These are phyloP conservation scores for Spizaetus ornatus DNA, from an alignment of 2,113 vertebrate species.

Conservation along the genomic window DNA sequence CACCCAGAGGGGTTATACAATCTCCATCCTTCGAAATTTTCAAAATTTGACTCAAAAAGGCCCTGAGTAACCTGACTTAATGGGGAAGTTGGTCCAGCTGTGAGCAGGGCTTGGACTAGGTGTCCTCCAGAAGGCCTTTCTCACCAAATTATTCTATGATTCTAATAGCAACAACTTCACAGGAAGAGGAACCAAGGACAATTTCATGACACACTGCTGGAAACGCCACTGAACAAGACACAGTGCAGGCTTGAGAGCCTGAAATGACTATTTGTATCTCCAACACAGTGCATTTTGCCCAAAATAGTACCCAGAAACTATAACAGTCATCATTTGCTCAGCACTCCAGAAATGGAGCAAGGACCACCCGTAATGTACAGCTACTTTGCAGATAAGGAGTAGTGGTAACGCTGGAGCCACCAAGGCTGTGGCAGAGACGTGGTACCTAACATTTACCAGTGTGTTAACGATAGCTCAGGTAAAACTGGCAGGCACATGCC, in stretches of 20 bases:
- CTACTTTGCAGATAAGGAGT: not conserved
- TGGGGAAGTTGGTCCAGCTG: not conserved
- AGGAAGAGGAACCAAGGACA: not conserved
- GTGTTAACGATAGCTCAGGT: not conserved
- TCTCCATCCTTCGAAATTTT: not conserved
- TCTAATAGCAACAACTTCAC: not conserved
- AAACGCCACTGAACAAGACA: not conserved
- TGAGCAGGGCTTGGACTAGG: not conserved
- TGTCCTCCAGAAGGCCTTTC: not conserved
- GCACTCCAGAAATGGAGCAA: not conserved
- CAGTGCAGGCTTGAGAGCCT: not conserved
- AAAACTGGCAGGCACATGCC: not conserved
- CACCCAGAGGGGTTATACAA: not conserved
- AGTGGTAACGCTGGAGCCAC: not conserved
- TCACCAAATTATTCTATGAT: not conserved
- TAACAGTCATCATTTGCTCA: not conserved
- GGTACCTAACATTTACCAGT: not conserved
- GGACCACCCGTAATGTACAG: not conserved
- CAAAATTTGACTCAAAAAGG: not conserved
- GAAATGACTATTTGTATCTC: not conserved
- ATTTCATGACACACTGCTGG: not conserved
- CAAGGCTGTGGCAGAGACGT: not conserved
- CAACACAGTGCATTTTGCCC: not conserved
- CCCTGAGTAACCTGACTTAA: not conserved
- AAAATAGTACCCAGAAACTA: not conserved